These are phyloP conservation scores for Artibeus jamaicensis DNA, from an alignment of 2,797 vertebrate genomes.

Conservation along the genomic window DNA sequence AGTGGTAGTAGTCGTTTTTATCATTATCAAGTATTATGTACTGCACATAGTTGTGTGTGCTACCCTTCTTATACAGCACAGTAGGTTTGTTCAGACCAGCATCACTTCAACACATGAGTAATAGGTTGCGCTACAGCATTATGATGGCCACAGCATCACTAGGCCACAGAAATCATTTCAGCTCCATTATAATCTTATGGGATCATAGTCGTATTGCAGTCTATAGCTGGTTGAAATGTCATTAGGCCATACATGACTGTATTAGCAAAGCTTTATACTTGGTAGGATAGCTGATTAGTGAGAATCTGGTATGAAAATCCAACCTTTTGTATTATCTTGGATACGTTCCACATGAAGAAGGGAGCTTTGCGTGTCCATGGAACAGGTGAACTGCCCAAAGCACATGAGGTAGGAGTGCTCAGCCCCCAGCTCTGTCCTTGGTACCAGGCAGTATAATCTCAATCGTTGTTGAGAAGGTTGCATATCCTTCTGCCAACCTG, in stretches of 20 bases:
- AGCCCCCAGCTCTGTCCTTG: neutral
- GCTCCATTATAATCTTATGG: neutral
- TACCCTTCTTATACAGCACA: neutral
- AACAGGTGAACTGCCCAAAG: neutral
- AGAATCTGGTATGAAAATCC: neutral
- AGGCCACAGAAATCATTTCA: neutral
- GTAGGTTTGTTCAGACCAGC: neutral
- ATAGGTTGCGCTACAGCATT: neutral
- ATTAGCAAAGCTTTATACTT: neutral
- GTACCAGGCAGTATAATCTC: neutral
- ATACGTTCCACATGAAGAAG: neutral
- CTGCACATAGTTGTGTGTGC: neutral
- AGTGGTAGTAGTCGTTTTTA: neutral
- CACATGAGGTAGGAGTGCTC: neutral
- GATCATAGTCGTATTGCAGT: neutral
- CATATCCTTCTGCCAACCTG: neutral
- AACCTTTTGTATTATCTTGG: neutral
- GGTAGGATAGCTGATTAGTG: neutral
- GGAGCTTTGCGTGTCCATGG: neutral
- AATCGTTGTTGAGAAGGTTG: neutral
- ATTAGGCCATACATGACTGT: neutral
- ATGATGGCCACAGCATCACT: neutral
- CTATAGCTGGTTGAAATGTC: neutral
- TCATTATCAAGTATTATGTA: neutral
- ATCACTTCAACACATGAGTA: neutral